These are phyloP conservation scores for Alentia gelatinosa DNA, from an alignment of 2,888 invertebrate genomes.

Conservation along the genomic window DNA sequence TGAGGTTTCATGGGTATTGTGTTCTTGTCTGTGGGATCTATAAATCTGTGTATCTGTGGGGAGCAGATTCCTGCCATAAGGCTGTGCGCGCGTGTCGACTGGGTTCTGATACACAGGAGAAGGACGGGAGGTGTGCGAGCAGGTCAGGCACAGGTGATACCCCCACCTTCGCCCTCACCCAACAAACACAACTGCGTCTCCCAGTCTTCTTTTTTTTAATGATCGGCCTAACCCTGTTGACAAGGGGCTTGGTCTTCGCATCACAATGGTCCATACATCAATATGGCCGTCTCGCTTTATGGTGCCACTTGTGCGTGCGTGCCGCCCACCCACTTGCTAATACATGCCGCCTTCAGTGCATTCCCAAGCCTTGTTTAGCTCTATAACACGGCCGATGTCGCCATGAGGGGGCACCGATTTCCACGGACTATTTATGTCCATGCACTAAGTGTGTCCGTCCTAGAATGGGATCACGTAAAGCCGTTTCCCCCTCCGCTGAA, in stretches of 20 bases:
- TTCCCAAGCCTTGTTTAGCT: no score
- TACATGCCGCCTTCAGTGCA: background rate
- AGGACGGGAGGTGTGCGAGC: background rate
- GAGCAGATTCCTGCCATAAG: background rate
- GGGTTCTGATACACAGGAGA: no score
- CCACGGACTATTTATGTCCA: background rate
- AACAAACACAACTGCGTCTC: background rate
- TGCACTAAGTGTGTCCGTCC: background rate
- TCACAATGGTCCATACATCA: constrained; percentile 1
- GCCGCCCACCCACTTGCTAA: background rate
- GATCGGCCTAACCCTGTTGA: background rate
- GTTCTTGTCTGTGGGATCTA: no score
- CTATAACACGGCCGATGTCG: background rate
- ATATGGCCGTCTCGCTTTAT: background rate
- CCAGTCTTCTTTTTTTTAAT: no score
- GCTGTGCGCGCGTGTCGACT: no score
- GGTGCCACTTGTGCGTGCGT: background rate
- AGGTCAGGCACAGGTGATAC: background rate
- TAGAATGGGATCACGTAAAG: background rate
- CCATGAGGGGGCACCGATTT: background rate
- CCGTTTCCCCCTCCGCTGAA: background rate
- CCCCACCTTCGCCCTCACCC: no score
- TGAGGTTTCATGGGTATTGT: background rate
- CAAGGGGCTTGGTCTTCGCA: background rate
- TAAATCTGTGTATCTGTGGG: background rate